Evolutionary conservation across 1,140 invertebrate genomes (phyloP).

Genomic region (Anadara kagoshimensis): DNA sequence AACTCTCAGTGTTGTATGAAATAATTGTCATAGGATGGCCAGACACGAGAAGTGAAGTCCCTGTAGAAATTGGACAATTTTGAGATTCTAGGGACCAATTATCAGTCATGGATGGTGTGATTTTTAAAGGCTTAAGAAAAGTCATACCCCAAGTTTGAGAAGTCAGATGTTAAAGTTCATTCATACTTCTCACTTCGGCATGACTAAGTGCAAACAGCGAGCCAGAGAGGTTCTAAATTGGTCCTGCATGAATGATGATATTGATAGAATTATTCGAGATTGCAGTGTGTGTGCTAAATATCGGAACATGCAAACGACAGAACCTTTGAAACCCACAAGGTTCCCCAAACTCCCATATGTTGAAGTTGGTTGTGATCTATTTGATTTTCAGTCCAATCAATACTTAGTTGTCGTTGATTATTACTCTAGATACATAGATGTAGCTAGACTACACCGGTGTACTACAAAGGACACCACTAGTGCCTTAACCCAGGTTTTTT

Average conservation of each 20-base stretch:
- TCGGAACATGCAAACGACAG: slow-evolving; percentile 26
- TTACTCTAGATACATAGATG: slow-evolving; percentile 45
- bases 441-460: slow-evolving; percentile 8
- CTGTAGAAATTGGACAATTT: slow-evolving; percentile 17
- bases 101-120: slow-evolving; percentile 38
- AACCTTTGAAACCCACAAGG: slow-evolving; percentile 15
- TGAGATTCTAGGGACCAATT: slow-evolving; percentile 44
- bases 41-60: slow-evolving; percentile 14
- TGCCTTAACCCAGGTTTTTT: slow-evolving; percentile 38
- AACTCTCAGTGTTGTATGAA: slow-evolving; percentile 73
- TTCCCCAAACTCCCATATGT: slow-evolving; percentile 18
- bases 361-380: slow-evolving; percentile 36
- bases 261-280: slow-evolving; percentile 69
- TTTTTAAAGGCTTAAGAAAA: slow-evolving; percentile 34
- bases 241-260: slow-evolving; percentile 73
- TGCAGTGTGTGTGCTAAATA: slow-evolving; percentile 68
- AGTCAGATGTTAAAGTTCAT: slow-evolving; percentile 66
- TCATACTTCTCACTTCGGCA: slow-evolving; percentile 74
- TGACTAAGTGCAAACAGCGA: slow-evolving; percentile 68
- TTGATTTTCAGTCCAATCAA: slow-evolving; percentile 27
- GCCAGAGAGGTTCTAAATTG: slow-evolving; percentile 70
- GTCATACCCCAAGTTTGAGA: slow-evolving; percentile 68
- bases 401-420: slow-evolving; percentile 45
- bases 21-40: slow-evolving; percentile 29
- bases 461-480: slow-evolving; percentile 17